phyloP scores from a whole-genome alignment of 2,113 vertebrate genomes.

The Lanius ludovicianus region DNA sequence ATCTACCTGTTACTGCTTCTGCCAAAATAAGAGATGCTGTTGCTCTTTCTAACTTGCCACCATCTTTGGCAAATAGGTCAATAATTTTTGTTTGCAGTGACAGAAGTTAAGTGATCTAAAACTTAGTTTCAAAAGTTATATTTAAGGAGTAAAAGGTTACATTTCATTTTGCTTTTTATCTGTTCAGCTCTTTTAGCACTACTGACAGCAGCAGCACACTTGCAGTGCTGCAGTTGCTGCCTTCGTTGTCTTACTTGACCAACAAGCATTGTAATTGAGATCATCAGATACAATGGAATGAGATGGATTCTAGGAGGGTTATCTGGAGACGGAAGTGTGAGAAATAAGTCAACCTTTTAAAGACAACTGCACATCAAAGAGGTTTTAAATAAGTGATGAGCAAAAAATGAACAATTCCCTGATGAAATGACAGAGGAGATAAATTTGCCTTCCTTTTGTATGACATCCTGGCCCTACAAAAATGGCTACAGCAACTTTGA shows the following conservation, averaged over 20 bases:
- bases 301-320: neutral
- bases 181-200: rapidly evolving
- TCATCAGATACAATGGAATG: neutral
- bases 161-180: neutral
- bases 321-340: neutral
- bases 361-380: neutral
- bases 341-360: neutral
- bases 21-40: neutral
- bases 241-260: neutral
- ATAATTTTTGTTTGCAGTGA: neutral
- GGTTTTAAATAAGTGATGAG: neutral
- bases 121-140: neutral
- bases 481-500: neutral
- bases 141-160: neutral
- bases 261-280: neutral
- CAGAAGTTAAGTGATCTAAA: neutral
- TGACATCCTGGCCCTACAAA: neutral
- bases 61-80: neutral
- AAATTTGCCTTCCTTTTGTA: neutral
- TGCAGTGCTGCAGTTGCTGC: neutral
- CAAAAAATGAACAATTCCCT: neutral
- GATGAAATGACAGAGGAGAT: neutral
- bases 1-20: conserved; percentile 16
- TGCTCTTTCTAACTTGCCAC: neutral
- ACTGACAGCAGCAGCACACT: neutral